These are phyloP conservation scores for Calonectris borealis DNA, from an alignment of 2,113 vertebrate genomes.

Conservation along the genomic window DNA sequence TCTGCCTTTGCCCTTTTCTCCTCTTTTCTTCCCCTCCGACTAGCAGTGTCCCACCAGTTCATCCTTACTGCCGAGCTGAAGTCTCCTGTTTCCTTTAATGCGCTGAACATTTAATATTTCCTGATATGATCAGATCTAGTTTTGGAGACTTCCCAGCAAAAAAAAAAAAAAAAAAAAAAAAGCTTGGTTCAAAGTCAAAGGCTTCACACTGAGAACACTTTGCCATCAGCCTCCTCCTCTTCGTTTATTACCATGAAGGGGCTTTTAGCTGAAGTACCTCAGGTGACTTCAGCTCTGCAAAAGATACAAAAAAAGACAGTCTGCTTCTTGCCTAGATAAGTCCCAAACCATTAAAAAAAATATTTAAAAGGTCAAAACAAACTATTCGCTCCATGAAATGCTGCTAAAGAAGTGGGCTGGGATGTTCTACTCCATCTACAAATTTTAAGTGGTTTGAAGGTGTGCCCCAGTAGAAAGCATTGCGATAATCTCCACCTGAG, in stretches of 20 bases:
- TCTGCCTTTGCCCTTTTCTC: neutral
- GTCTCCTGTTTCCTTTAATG: neutral
- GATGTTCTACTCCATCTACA: neutral
- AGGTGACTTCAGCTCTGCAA: neutral
- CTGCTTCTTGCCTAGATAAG: neutral
- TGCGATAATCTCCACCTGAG: neutral
- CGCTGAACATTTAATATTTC: neutral
- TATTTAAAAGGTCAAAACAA: neutral
- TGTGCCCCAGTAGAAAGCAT: neutral
- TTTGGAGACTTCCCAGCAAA: neutral
- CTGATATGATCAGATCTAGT: neutral
- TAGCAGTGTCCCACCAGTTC: neutral
- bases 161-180: neutral
- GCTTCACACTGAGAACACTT: neutral
- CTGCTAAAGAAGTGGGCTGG: neutral
- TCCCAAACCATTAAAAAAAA: neutral
- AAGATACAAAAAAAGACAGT: neutral
- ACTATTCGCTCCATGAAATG: neutral
- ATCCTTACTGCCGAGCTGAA: neutral
- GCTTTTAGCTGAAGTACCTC: conserved; percentile 11
- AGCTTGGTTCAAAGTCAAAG: neutral
- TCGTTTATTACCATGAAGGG: neutral
- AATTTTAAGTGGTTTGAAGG: neutral
- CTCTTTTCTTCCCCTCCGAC: neutral
- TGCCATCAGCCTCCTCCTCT: neutral